phyloP scores from a whole-genome alignment of 1,140 invertebrate genomes.

The Lutraria rhynchaena region DNA sequence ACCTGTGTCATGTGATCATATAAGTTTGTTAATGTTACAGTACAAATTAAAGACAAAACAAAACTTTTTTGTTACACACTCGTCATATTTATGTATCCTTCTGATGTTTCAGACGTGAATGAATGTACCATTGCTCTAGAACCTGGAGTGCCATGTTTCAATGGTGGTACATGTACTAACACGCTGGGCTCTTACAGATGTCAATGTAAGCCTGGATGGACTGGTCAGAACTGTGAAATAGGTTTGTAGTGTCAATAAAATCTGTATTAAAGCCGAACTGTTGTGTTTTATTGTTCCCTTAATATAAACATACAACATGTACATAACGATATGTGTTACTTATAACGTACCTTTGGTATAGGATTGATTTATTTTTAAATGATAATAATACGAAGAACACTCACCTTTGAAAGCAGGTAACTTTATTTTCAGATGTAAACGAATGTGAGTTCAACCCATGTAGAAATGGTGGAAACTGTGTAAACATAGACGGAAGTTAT shows the following conservation, averaged over 20 bases:
- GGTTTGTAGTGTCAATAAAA: neutral
- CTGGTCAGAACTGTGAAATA: slow-evolving; percentile 56
- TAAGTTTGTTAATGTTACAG: no score
- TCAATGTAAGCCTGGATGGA: slow-evolving; percentile 48
- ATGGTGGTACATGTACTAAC: slow-evolving; percentile 58
- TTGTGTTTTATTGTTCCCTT: no score
- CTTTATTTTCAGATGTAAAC: slow-evolving; percentile 42
- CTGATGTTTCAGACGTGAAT: slow-evolving; percentile 33
- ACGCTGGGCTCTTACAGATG: slow-evolving; percentile 53
- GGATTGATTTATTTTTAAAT: no score
- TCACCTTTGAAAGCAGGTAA: neutral
- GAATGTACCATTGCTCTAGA: slow-evolving; percentile 42
- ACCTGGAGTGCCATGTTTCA: slow-evolving; percentile 49
- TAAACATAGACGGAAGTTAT: slow-evolving; percentile 45
- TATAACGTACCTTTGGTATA: no score
- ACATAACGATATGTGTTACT: no score
- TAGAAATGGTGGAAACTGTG: slow-evolving; percentile 51
- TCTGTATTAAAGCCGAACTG: no score
- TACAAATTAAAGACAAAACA: no score
- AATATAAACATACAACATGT: no score
- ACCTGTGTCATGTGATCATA: no score
- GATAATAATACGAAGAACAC: no score
- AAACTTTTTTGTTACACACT: neutral
- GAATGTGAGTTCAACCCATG: slow-evolving; percentile 50
- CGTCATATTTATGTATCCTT: neutral